Conservation (phyloP, 30 jellyfish, hydroid and myxozoan species). For the Aurelia sp. region DNA sequence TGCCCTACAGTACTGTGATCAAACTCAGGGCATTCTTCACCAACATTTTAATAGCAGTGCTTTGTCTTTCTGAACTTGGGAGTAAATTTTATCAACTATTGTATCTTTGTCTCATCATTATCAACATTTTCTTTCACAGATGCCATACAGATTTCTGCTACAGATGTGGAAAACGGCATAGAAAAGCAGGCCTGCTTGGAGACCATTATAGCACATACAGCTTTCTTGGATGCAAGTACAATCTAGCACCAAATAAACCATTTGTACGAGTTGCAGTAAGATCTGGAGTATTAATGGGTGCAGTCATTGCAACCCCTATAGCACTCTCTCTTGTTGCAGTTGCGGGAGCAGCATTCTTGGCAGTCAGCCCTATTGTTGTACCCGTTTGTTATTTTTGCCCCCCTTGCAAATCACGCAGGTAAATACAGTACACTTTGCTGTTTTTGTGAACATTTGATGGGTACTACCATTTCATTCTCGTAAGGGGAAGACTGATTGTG, state of each 20-base stretch:
- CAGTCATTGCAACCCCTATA: slow-evolving; percentile 40
- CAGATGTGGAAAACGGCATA: slow-evolving; percentile 75
- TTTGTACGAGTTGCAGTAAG: slow-evolving; percentile 67
- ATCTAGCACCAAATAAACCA: slow-evolving; percentile 69
- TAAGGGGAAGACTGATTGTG: no score
- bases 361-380: slow-evolving; percentile 44
- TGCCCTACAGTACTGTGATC: no score
- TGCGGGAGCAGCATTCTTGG: slow-evolving; percentile 50
- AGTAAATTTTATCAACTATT: neutral
- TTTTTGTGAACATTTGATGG: no score
- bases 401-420: no score
- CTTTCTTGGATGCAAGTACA: slow-evolving; percentile 84
- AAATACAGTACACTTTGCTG: no score
- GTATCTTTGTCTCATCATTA: neutral
- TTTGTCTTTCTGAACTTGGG: neutral
- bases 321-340: slow-evolving; percentile 34
- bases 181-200: slow-evolving; percentile 73
- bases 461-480: no score
- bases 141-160: slow-evolving; percentile 88
- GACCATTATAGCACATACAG: slow-evolving; percentile 76
- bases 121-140: slow-evolving; percentile 20
- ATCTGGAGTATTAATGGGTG: slow-evolving; percentile 45
- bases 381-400: slow-evolving; percentile 11
- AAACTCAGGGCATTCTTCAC: no score
- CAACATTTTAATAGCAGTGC: no score